A percentile compares a stretch with the other conserved stretches of the same genome.
Conservation (phyloP, 2,797 vertebrate genomes). For the Sebastes vulpes region DNA sequence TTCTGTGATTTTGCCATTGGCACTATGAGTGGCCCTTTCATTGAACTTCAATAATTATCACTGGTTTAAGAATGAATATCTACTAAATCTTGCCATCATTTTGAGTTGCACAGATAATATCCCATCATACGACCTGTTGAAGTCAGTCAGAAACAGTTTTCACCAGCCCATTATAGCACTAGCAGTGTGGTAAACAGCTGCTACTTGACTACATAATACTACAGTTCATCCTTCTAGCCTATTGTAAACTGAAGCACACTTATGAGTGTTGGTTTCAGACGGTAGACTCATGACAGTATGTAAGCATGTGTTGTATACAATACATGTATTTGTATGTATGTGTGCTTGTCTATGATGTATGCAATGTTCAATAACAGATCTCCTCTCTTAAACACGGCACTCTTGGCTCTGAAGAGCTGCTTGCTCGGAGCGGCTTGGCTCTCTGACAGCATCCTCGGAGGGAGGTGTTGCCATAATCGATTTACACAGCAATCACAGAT, state of each 20-base stretch:
- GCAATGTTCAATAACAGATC: conserved; percentile 30
- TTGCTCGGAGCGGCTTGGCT: conserved; percentile 46
- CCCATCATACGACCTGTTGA: background rate
- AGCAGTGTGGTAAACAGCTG: background rate
- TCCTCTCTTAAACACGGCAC: conserved; percentile 1
- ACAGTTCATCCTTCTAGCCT: background rate
- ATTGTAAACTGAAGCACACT: background rate
- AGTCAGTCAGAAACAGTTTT: background rate
- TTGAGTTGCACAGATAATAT: background rate
- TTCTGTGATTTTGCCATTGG: background rate
- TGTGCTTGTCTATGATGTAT: background rate
- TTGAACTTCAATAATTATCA: background rate
- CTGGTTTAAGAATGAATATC: background rate
- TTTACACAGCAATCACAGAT: conserved; percentile 81
- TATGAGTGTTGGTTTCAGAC: background rate
- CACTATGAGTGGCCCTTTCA: background rate
- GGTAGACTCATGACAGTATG: background rate
- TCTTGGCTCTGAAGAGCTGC: conserved; percentile 22
- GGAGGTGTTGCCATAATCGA: conserved; percentile 75
- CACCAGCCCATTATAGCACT: background rate
- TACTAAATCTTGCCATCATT: background rate
- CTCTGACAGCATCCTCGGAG: conserved; percentile 69
- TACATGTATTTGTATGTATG: background rate
- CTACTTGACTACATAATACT: background rate
- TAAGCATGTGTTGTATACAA: background rate